phyloP scores from a whole-genome alignment of 2,888 invertebrate genomes.

The Lycocerus yunnanus region DNA sequence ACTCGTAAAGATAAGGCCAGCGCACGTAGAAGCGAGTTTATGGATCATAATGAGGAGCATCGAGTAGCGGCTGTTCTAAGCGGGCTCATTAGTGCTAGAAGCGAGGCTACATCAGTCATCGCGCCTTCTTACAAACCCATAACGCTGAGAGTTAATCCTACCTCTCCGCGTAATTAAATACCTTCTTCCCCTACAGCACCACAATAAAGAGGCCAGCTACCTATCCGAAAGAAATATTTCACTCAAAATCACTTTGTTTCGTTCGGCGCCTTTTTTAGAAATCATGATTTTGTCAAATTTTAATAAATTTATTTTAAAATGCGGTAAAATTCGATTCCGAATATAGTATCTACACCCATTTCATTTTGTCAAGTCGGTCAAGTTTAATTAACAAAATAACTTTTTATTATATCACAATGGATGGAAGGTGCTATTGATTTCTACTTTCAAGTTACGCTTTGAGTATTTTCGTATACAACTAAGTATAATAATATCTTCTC shows the following conservation, averaged over 20 bases:
- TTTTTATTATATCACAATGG: background rate
- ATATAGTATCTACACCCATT: too few relatives aligned
- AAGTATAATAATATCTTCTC: background rate
- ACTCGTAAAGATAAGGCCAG: slow-evolving; percentile 32
- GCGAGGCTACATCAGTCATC: slow-evolving; percentile 32
- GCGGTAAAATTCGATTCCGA: too few relatives aligned
- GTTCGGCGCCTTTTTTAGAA: background rate
- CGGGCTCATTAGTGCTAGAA: slow-evolving; percentile 30
- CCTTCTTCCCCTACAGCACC: slow-evolving; percentile 26
- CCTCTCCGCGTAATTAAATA: slow-evolving; percentile 32
- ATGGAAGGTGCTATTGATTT: background rate
- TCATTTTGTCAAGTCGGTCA: background rate
- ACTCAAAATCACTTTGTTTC: slow-evolving; percentile 2
- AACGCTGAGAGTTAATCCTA: slow-evolving; percentile 31
- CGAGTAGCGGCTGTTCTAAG: slow-evolving; percentile 32
- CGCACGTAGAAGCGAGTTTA: slow-evolving; percentile 29
- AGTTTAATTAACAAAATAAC: background rate
- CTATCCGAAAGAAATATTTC: slow-evolving; percentile 24
- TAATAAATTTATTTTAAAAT: background rate
- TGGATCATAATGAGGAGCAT: slow-evolving; percentile 33
- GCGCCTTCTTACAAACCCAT: slow-evolving; percentile 30
- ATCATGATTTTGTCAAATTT: background rate
- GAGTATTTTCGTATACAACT: background rate
- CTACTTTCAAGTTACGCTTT: background rate
- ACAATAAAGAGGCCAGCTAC: slow-evolving; percentile 26